These are phyloP conservation scores for Napeogenes sylphis DNA, from an alignment of 2,888 invertebrate genomes.

Conservation along the genomic window DNA sequence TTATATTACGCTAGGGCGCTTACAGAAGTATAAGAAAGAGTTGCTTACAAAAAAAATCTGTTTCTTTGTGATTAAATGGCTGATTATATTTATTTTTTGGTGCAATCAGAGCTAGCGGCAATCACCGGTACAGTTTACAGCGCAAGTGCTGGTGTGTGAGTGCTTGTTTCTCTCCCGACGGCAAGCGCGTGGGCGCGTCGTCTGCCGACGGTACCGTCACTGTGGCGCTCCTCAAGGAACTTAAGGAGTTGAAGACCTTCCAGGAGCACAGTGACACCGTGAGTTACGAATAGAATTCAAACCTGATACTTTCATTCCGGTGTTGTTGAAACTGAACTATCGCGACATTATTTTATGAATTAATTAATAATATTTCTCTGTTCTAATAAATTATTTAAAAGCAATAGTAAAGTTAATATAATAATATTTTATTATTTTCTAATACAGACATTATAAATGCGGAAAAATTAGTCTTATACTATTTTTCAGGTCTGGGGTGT, in stretches of 20 bases:
- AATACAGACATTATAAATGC: not conserved
- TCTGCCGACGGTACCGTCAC: conserved; percentile 94
- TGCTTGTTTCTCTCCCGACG: conserved; percentile 92
- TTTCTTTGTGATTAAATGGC: not conserved
- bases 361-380: too few relatives aligned
- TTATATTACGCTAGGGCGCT: too few relatives aligned
- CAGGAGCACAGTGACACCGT: conserved; percentile 93
- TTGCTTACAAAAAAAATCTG: too few relatives aligned
- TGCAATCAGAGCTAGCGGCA: conserved; percentile 84
- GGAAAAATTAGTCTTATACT: not conserved
- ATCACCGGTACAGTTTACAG: conserved; percentile 88
- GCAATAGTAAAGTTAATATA: not conserved
- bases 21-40: too few relatives aligned
- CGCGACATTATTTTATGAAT: too few relatives aligned
- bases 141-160: conserved; percentile 94
- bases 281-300: conserved; percentile 29
- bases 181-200: conserved; percentile 90
- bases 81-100: not conserved
- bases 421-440: not conserved
- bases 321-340: too few relatives aligned
- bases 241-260: conserved; percentile 91
- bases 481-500: conserved; percentile 90
- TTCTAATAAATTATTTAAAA: not conserved
- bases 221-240: conserved; percentile 87
- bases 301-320: too few relatives aligned